Evolutionary conservation across 1,140 invertebrate genomes (phyloP).

Genomic region (Ooceraea biroi): DNA sequence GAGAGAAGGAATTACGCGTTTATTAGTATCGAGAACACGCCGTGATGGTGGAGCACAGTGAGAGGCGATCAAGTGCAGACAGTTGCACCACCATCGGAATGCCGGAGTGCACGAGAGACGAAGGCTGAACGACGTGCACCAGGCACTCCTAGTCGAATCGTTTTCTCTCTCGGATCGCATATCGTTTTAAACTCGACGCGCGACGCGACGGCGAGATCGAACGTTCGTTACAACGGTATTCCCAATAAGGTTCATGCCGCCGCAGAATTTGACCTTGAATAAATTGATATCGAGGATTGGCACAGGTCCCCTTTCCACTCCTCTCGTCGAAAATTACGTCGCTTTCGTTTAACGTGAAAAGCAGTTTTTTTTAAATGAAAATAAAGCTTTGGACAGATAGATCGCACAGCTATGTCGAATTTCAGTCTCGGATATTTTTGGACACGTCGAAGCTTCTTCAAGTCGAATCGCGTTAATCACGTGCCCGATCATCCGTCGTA

Average conservation of each 20-base stretch:
- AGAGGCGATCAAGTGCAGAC: slow-evolving; percentile 54
- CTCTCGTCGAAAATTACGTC: too few relatives aligned
- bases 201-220: not conserved
- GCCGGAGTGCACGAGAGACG: slow-evolving; percentile 44
- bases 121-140: slow-evolving; percentile 46
- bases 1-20: not conserved
- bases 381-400: too few relatives aligned
- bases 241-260: not conserved
- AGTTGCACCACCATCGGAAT: slow-evolving; percentile 66
- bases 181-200: not conserved
- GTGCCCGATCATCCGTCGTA: not conserved
- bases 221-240: not conserved
- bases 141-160: slow-evolving; percentile 63
- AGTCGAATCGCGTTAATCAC: not conserved
- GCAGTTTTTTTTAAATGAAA: too few relatives aligned
- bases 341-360: too few relatives aligned
- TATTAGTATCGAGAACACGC: slow-evolving; percentile 11
- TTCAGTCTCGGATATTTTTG: not conserved
- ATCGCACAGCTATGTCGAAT: too few relatives aligned
- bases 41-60: slow-evolving; percentile 42
- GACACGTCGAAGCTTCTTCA: not conserved
- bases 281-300: not conserved
- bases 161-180: slow-evolving; percentile 26
- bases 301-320: too few relatives aligned
- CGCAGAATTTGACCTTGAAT: not conserved